Conservation (phyloP, 2,113 vertebrate species). For the Petrocephalus microphthalmus region DNA sequence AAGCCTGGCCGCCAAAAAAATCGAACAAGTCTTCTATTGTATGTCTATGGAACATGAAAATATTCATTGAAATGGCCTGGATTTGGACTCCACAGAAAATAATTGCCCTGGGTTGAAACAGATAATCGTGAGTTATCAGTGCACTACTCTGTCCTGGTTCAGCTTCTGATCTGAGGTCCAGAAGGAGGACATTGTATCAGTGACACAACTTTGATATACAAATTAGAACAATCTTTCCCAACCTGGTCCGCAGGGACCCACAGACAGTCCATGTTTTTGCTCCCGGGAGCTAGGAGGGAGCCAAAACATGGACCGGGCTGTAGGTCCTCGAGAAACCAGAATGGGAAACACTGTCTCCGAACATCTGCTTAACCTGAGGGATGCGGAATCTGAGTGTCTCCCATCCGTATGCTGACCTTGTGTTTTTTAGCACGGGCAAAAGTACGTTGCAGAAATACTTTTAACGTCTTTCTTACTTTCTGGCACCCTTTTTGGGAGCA, state of each 20-base stretch:
- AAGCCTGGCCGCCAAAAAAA: no score
- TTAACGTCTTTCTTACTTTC: background rate
- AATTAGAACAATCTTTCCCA: background rate
- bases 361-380: background rate
- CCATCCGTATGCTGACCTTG: background rate
- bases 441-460: background rate
- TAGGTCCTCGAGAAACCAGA: no score
- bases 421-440: background rate
- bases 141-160: background rate
- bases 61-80: background rate
- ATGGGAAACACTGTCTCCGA: no score
- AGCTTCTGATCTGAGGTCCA: background rate
- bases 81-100: background rate
- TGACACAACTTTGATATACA: background rate
- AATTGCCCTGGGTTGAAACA: background rate
- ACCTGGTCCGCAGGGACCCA: no score
- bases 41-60: background rate
- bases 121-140: background rate
- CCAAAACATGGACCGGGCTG: no score
- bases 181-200: background rate
- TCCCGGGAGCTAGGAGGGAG: no score
- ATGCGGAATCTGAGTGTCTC: background rate
- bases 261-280: no score
- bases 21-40: background rate
- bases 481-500: background rate